Percentiles rank a stretch among this genome's conserved stretches.
These are phyloP conservation scores for Hemicordylus capensis DNA, from an alignment of 2,113 vertebrate genomes.

Conservation along the genomic window DNA sequence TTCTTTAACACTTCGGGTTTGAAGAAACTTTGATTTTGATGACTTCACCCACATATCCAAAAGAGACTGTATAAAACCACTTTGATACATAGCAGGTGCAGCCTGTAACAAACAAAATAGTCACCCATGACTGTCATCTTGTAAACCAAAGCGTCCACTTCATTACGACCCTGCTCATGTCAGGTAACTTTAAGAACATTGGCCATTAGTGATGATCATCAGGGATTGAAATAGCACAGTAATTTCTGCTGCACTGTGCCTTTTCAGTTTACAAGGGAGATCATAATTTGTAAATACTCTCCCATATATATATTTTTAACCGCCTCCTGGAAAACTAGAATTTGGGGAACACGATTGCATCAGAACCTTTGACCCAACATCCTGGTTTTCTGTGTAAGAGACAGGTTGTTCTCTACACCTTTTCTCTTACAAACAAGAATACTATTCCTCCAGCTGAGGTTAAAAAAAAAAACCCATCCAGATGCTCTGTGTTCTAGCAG, in stretches of 20 bases:
- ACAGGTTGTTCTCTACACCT: too few species aligned
- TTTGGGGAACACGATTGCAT: not conserved
- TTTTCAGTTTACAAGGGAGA: too few species aligned
- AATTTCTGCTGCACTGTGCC: not conserved
- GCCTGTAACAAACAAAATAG: slow-evolving; percentile 75
- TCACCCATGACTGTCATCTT: not conserved
- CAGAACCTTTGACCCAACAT: not conserved
- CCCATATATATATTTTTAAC: too few species aligned
- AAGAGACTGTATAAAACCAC: not conserved
- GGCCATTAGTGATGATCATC: not conserved
- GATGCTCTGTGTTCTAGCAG: not conserved
- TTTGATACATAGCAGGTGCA: slow-evolving; percentile 66
- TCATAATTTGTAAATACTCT: too few species aligned
- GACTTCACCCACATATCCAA: slow-evolving; percentile 72
- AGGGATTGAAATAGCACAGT: not conserved
- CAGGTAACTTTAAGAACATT: not conserved
- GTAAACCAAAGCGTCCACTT: not conserved
- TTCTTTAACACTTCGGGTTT: slow-evolving; percentile 84
- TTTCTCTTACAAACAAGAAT: too few species aligned
- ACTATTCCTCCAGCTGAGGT: too few species aligned
- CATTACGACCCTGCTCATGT: too few species aligned
- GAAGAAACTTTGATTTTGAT: slow-evolving; percentile 82
- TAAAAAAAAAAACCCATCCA: not conserved
- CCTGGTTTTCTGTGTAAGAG: not conserved
- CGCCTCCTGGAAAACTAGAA: not conserved